phyloP scores from a whole-genome alignment of 1,140 invertebrate genomes.

The Ephestia elutella region DNA sequence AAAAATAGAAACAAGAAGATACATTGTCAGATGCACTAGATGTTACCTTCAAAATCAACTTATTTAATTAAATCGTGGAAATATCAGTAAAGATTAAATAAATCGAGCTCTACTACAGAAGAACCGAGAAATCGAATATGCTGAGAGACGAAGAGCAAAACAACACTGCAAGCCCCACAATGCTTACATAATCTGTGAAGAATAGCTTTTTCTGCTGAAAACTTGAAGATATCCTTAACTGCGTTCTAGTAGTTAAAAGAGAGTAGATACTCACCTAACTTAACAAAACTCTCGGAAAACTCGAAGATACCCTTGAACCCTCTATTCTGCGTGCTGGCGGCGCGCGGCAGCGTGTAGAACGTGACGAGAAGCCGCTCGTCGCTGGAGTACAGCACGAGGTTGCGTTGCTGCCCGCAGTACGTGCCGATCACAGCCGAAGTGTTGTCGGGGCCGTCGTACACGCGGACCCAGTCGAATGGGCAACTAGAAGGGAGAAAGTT shows the following conservation, averaged over 20 bases:
- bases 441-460: constrained; percentile 94
- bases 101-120: too few species aligned
- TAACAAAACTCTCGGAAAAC: constrained; percentile 97
- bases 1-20: too few species aligned
- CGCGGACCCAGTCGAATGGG: constrained; percentile 97
- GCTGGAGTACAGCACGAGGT: constrained; percentile 95
- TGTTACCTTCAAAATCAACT: background rate
- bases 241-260: too few species aligned
- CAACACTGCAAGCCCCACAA: too few species aligned
- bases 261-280: constrained; percentile 86
- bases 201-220: too few species aligned
- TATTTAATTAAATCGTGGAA: constrained; percentile 6
- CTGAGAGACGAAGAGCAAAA: too few species aligned
- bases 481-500: constrained; percentile 79
- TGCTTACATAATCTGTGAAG: too few species aligned
- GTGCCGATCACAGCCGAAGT: constrained; percentile 93
- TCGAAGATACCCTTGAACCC: constrained; percentile 97
- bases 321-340: constrained; percentile 93
- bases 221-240: too few species aligned
- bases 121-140: too few species aligned
- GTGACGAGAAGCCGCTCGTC: constrained; percentile 90
- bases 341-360: constrained; percentile 91
- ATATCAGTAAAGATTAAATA: too few species aligned
- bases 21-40: too few species aligned
- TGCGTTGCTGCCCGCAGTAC: constrained; percentile 98